Evolutionary conservation across 2,113 vertebrate genomes (phyloP), one percentile per base, ranked within the genome.

Genomic region (Tachysurus vachellii): DNA sequence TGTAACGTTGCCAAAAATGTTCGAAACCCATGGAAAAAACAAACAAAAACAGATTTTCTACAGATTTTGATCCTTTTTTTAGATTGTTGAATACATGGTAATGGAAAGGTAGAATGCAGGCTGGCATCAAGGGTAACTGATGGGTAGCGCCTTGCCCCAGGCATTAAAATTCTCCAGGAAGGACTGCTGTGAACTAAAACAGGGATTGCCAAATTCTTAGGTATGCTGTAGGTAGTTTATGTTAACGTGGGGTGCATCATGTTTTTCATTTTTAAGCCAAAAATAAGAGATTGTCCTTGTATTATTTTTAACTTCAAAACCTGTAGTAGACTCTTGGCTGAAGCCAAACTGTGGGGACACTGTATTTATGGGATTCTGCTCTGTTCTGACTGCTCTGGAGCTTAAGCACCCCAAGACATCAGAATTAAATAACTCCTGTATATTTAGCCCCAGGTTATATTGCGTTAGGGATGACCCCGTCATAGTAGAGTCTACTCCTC

Each of bases 211-310:
- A 91, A 91, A 91, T 91, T 91, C 92, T 91, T 86, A 42, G 91
- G 92, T 94, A 91, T 92, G 94, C 94, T 95, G 93, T 94, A 91
- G 91, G 91, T 91, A 91, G 92, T 90, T 94, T 91, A 93, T 90
- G 91, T 93, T 90, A 19, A 31, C 4, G n/a, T 80, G n/a, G 92
- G 92, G 93, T 94, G 93, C 93, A 93, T 94, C 91, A 92, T 92
- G 31, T 28, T 88, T 75, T 50, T 75, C 36, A 36, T 94, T 92
- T 88, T 85, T 59, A 86, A 88, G 68, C 87, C 84, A 89, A 89
- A 90, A 81, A 80, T 7, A 28, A 80, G 28, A 59, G 53, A 90
- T 71, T 92, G 87, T 91, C 79, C 88, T 88, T 91, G 75, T 84
- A 87, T 86, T 61, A 90, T 82, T 90, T 91, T 50, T 50, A 86